Evolutionary conservation across 2,113 vertebrate genomes (phyloP).

Genomic region (Embiotoca jacksoni): DNA sequence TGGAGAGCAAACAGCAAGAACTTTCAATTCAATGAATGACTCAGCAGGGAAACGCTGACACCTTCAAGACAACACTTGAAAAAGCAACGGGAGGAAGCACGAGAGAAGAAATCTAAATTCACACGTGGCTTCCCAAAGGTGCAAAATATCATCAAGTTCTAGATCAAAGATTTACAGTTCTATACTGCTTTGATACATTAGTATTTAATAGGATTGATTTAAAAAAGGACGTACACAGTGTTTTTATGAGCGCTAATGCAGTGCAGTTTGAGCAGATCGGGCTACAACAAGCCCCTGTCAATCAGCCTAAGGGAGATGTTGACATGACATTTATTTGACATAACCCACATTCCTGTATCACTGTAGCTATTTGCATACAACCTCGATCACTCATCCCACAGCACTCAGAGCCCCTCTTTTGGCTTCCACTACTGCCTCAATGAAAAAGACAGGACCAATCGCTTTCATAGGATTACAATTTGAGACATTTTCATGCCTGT

Average conservation of each 20-base stretch:
- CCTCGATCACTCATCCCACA: conserved; percentile 52
- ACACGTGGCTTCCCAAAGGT: conserved; percentile 9
- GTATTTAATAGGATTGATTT: neutral
- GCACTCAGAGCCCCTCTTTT: conserved; percentile 19
- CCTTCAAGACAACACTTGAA: conserved; percentile 1
- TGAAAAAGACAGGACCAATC: conserved; percentile 53
- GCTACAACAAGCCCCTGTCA: conserved; percentile 32
- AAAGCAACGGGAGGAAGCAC: neutral
- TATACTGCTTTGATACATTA: neutral
- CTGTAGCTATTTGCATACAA: conserved; percentile 61
- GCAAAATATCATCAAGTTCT: neutral
- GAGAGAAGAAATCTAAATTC: neutral
- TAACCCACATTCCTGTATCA: conserved; percentile 47
- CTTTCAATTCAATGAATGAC: neutral
- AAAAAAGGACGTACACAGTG: neutral
- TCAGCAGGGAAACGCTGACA: conserved; percentile 5
- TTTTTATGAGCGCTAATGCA: conserved; percentile 12
- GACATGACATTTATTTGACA: conserved; percentile 52
- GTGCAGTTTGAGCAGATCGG: conserved; percentile 25
- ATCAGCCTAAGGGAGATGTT: conserved; percentile 39
- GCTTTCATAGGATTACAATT: conserved; percentile 64
- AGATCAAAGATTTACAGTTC: neutral
- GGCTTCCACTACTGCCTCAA: conserved; percentile 29
- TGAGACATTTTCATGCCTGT: conserved; percentile 53
- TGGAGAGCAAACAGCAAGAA: neutral